A percentile compares a stretch with the other conserved stretches of the same genome.
phyloP scores from a whole-genome alignment of 2,888 invertebrate species.

The Apeira syringaria region DNA sequence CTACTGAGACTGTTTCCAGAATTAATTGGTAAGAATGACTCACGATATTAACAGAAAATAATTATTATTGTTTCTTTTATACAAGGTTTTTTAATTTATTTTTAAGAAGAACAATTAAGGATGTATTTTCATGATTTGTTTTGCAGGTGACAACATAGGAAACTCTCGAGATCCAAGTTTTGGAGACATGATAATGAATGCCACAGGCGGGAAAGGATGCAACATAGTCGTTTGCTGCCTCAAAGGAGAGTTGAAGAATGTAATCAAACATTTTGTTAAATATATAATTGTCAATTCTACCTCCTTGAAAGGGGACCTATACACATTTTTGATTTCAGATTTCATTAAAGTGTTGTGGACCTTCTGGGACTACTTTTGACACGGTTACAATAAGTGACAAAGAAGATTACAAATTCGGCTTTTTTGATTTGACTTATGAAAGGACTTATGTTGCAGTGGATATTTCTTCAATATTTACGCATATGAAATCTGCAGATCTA shows the following conservation, averaged over 20 bases:
- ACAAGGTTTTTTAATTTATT: too few relatives aligned
- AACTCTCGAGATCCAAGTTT: constrained; percentile 51
- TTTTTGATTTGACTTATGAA: constrained; percentile 30
- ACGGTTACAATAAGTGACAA: constrained; percentile 29
- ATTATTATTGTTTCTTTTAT: not conserved
- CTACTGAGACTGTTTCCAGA: constrained; percentile 52
- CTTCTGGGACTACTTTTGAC: constrained; percentile 31
- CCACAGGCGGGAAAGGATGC: constrained; percentile 41
- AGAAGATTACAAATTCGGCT: constrained; percentile 37
- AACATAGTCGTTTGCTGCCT: constrained; percentile 34
- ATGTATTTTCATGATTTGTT: too few relatives aligned
- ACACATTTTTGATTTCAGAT: constrained; percentile 29
- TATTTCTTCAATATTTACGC: constrained; percentile 34
- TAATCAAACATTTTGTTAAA: too few relatives aligned
- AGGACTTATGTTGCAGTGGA: constrained; percentile 35
- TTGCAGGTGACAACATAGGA: constrained; percentile 54
- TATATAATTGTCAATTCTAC: too few relatives aligned
- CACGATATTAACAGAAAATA: too few relatives aligned
- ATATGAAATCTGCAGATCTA: not conserved
- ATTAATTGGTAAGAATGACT: constrained; percentile 45
- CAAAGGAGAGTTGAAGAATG: constrained; percentile 47
- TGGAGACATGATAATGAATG: constrained; percentile 28
- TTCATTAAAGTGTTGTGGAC: constrained; percentile 25
- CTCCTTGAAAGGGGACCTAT: too few relatives aligned
- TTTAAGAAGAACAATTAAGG: too few relatives aligned